phyloP scores from a whole-genome alignment of 2,113 vertebrate species.

The Porphyrio hochstetteri region DNA sequence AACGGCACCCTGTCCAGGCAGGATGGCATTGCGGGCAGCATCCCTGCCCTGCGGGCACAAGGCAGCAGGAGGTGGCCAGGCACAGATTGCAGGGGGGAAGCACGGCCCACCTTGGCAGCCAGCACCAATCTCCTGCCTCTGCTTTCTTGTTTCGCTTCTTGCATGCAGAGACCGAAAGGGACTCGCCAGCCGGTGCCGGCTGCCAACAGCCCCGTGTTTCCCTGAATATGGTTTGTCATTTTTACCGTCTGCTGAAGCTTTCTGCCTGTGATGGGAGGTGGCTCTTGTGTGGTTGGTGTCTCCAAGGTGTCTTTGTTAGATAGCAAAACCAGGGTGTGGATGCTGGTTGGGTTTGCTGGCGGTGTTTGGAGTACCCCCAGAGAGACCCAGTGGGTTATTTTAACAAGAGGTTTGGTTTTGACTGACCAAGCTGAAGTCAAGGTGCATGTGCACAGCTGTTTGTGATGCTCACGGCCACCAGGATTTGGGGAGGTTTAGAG shows the following conservation, averaged over 20 bases:
- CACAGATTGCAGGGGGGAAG: not conserved
- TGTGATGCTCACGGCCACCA: not conserved
- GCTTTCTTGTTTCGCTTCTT: not conserved
- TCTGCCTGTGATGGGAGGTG: not conserved
- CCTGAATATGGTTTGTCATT: not conserved
- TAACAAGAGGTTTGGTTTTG: not conserved
- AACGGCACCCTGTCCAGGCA: not conserved
- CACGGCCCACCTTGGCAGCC: not conserved
- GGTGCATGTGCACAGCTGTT: not conserved
- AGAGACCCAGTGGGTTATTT: not conserved
- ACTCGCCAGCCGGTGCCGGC: accelerated
- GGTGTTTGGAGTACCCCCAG: not conserved
- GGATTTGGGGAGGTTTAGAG: not conserved
- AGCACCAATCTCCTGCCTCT: accelerated
- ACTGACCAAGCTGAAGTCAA: not conserved
- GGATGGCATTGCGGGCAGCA: not conserved
- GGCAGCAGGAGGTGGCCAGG: not conserved
- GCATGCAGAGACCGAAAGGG: not conserved
- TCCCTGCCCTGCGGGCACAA: not conserved
- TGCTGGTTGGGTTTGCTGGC: not conserved
- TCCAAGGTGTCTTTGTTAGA: not conserved
- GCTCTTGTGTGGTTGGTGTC: not conserved
- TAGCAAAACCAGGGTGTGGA: not conserved
- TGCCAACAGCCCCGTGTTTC: not conserved
- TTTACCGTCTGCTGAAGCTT: not conserved